Evolutionary conservation across 1,140 invertebrate genomes (phyloP), one percentile per base, ranked within the genome.

Genomic region (Macrosteles quadrilineatus): DNA sequence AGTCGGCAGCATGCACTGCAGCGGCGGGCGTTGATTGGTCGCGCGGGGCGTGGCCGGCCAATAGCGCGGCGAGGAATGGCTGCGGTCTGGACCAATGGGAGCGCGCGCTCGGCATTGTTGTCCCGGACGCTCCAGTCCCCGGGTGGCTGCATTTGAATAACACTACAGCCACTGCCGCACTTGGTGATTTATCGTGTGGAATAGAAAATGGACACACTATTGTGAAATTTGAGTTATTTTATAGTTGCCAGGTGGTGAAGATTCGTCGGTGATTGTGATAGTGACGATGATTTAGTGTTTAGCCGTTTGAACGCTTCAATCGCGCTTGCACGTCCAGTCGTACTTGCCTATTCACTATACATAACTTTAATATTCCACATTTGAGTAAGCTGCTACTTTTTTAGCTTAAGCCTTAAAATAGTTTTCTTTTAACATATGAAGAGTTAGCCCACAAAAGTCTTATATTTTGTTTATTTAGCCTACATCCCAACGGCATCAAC

Each of bases 181-280:
- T 27, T 23, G 25, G 29, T 64, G 59, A 64, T 64, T 64, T 64
- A 64, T 64, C 21, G 47, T 50, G 47, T 19, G 21, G 21, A 50
- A 50, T 64, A 64, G 27, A 64, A 64, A 64, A 64, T 64, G 59
- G 59, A 64, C 27, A 64, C 31, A 31, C 14, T 62, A 14, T 2
- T 57, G 21, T 23, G 3, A 57, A 14, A 27, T 21, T 57, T 57
- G 32, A 36, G 32, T 50, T 23, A 50, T 23, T 50, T 50, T 50
- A 50, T 50, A 50, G 47, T 50, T 50, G 6, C 47, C 59, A 64
- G 59, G 59, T 64, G 59, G 30, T 14, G 4, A n/a, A n/a, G n/a
- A n/a, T n/a, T 6, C 30, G 59, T 30, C 17, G 47, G 6, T 11
- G 47, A 23, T 9, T 50, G 21, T 19, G 32, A 4, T 4, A 36